Evolutionary conservation across 2,888 invertebrate genomes (phyloP), one percentile per base, ranked within the genome.

Genomic region (Orthosia incerta): DNA sequence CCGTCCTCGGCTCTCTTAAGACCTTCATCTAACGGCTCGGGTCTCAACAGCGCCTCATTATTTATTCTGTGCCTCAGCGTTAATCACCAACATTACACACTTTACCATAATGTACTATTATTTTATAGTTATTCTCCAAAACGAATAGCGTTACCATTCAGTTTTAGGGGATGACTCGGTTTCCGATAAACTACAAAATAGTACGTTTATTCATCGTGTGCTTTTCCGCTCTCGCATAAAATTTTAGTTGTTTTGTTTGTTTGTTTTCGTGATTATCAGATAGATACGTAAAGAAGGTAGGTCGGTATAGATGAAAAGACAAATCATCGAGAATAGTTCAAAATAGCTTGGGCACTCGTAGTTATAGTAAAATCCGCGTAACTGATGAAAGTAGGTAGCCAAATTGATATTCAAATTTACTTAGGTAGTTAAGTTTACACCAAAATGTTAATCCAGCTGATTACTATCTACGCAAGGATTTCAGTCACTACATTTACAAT

Each of bases 141-240:
- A 55, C 4, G 2, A 55, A 55, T 23, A 4, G 15, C 55, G 15
- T 23, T 5, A 23, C 55, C 55, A 55, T 55, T 23, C 13, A 53
- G 20, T 15, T 55, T 23, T 55, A 7, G 20, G 55, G 20, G 7
- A 23, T 55, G 9, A 55, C 55, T 23, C 23, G 23, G 18, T n/a
- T n/a, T 9, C 48, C 39, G 64, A 18, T 50, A 68, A 31, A 13
- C 18, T 18, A 12, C 46, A 67, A 67, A 62, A 68, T 57, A 39
- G 11, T 55, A 11, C 9, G 9, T 70, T 18, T 55, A 18, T 70
- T 51, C 67, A 66, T 67, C 16, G 16, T 7, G 2, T 13, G 16
- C 9, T 16, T 65, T 53, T 26, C 23, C 15, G 16, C 16, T 31
- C 46, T 55, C 20, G 26, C 4, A 46, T 16, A 46, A 13, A 45